phyloP scores from a whole-genome alignment of 2,888 invertebrate genomes.

The Gerris lacustris region DNA sequence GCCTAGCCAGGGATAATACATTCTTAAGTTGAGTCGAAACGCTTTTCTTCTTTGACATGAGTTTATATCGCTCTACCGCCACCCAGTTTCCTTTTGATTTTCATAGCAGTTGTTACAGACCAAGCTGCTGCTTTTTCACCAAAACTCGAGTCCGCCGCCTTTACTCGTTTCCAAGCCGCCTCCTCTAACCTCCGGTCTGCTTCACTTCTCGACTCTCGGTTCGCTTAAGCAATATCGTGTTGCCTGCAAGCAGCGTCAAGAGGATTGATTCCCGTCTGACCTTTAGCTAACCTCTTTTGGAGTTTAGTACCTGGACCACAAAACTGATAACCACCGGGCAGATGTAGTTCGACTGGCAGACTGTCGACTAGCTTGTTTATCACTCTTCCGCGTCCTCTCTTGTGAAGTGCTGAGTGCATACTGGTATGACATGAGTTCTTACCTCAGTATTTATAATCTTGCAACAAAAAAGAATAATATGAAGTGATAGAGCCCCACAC shows the following conservation, averaged over 20 bases:
- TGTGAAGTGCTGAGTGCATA: too few relatives aligned
- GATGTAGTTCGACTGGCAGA: constrained; percentile 6
- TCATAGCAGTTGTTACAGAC: constrained; percentile 24
- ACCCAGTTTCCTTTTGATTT: constrained; percentile 24
- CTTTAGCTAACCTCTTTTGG: constrained; percentile 30
- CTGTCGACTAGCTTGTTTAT: background rate
- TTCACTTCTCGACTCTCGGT: constrained; percentile 10
- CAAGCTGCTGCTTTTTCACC: constrained; percentile 22
- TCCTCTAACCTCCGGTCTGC: constrained; percentile 19
- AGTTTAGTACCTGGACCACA: constrained; percentile 21
- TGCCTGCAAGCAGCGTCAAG: constrained; percentile 34
- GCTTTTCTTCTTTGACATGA: too few relatives aligned
- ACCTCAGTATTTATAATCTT: too few relatives aligned
- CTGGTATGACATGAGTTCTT: too few relatives aligned
- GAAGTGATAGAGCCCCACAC: too few relatives aligned
- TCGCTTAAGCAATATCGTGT: background rate
- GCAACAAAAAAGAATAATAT: too few relatives aligned
- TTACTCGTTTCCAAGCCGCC: constrained; percentile 22
- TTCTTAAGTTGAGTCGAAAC: too few relatives aligned
- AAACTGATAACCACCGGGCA: constrained; percentile 17
- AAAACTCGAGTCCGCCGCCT: constrained; percentile 18
- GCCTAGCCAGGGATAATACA: too few relatives aligned
- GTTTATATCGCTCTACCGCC: background rate
- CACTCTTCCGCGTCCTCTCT: background rate
- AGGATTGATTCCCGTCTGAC: constrained; percentile 34